Evolutionary conservation across 1,140 invertebrate species (phyloP).

Genomic region (Pogonognathellus flavescens): DNA sequence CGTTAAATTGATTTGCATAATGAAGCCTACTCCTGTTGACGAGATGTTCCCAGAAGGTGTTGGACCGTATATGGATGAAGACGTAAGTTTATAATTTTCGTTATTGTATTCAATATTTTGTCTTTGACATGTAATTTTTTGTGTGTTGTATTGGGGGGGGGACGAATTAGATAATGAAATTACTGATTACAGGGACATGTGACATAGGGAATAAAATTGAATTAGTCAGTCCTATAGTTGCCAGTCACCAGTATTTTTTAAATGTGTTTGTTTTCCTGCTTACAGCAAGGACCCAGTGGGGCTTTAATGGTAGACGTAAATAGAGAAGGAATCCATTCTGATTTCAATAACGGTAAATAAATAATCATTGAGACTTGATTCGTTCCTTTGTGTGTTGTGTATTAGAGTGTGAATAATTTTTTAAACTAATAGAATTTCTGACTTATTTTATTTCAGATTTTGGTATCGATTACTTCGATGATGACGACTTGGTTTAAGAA

Average conservation of each 20-base stretch:
- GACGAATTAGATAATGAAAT: too few relatives aligned
- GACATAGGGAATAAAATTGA: too few relatives aligned
- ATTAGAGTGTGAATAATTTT: too few relatives aligned
- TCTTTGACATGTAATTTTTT: too few relatives aligned
- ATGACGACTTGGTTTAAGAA: conserved; percentile 40
- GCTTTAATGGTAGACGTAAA: conserved; percentile 49
- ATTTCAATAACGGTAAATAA: conserved; percentile 53
- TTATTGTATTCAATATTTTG: too few relatives aligned
- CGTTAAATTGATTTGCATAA: background rate
- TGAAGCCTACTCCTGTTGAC: conserved; percentile 48
- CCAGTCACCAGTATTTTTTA: too few relatives aligned
- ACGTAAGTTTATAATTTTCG: conserved; percentile 10
- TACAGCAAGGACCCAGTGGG: conserved; percentile 32
- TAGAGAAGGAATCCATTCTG: conserved; percentile 52
- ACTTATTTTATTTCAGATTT: conserved; percentile 43
- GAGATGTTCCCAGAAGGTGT: conserved; percentile 47
- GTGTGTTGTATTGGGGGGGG: too few relatives aligned
- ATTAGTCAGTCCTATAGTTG: too few relatives aligned
- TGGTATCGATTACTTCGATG: conserved; percentile 49
- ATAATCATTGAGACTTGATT: background rate
- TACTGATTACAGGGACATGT: too few relatives aligned
- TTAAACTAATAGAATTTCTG: too few relatives aligned
- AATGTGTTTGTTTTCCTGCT: background rate
- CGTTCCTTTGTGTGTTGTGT: too few relatives aligned
- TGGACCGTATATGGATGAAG: conserved; percentile 46